Evolutionary conservation across 2,888 invertebrate species (phyloP), one percentile per base, ranked within the genome.

Genomic region (Metopia argyrocephala): DNA sequence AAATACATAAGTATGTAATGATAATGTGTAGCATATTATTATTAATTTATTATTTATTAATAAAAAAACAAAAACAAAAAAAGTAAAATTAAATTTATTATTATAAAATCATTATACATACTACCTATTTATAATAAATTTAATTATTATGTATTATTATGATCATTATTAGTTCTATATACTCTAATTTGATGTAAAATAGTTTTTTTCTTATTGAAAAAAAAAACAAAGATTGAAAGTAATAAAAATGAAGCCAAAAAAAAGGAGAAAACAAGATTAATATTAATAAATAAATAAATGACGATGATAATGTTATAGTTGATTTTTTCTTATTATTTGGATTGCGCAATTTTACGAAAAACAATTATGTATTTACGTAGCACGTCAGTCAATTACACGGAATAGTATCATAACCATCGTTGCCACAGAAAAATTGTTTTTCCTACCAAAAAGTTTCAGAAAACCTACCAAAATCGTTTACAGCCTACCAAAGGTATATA

Each of bases 181-280:
- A 81, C 69, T 88, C 87, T 88, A 84, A 86, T 88, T 88, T 84
- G 85, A 86, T 88, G 88, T 88, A 88, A 86, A 86, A 88, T 89
- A 88, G 88, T 88, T 88, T 81, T n/a, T 78, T 88, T 89, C 86
- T 87, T 88, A 88, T 88, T 38, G 15, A 88, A 85, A 84, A 80
- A 73, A 81, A 88, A 38, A 87, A 84, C 78, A 83, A 78, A 73
- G 46, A 74, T 18, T 31, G 64, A 73, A 76, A 57, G 28, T 78
- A 82, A 76, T 66, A 78, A 81, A 61, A 71, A 76, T 74, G 64
- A 76, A 78, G 66, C 66, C 66, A 78, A 78, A 73, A 61, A 54
- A 73, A 70, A 70, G 12, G 54, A 27, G 15, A 1, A 31, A 38
- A 38, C 9, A 38, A 38, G 12, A 38, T 12, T 38, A 71, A 73